These are phyloP conservation scores for Myiagra hebetior DNA, from an alignment of 2,113 vertebrate species.

Conservation along the genomic window DNA sequence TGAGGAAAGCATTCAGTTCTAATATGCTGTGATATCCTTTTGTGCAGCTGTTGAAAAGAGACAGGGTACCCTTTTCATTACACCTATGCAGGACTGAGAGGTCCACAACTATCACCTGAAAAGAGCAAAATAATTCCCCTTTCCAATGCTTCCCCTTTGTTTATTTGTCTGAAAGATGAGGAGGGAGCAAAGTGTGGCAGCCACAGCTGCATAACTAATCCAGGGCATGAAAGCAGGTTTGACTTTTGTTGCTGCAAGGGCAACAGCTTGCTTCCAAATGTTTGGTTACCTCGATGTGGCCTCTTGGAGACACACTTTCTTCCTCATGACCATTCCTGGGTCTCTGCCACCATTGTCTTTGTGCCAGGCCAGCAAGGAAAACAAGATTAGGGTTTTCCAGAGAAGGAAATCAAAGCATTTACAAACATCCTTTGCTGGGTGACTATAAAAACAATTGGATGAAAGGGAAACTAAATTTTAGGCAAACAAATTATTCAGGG, in stretches of 20 bases:
- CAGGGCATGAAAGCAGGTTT: neutral
- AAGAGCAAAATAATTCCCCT: neutral
- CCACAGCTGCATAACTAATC: accelerated
- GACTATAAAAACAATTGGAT: neutral
- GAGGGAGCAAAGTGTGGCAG: neutral
- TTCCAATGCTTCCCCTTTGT: neutral
- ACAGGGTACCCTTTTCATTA: neutral
- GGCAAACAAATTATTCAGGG: neutral
- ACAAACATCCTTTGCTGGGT: neutral
- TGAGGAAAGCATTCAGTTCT: neutral
- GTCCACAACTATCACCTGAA: neutral
- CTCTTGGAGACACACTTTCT: neutral
- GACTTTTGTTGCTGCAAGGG: neutral
- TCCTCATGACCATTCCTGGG: neutral
- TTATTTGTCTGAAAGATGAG: neutral
- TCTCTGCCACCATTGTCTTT: neutral
- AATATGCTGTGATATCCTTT: neutral
- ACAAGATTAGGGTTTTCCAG: neutral
- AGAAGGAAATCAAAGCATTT: neutral
- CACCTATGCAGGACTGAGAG: neutral
- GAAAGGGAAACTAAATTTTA: neutral
- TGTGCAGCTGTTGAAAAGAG: accelerated
- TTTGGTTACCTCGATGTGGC: neutral
- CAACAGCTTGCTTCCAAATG: neutral
- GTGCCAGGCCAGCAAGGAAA: neutral